Evolutionary conservation across 2,797 vertebrate genomes (phyloP), one percentile per base, ranked within the genome.

Genomic region (Ispidina lecontei): DNA sequence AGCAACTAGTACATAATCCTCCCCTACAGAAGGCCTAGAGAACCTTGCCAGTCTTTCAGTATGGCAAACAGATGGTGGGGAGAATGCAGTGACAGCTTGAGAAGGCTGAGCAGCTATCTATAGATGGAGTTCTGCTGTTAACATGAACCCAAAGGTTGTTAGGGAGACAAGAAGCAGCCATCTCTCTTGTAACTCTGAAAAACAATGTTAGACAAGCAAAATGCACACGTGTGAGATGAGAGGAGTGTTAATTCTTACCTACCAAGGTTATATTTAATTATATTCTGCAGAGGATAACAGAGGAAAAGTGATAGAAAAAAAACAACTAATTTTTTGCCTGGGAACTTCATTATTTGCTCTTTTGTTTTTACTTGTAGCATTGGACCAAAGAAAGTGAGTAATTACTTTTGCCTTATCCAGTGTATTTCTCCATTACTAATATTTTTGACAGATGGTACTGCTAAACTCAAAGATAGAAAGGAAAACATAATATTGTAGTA

Each of bases 401-500:
- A 92, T 92, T 91, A 73, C 65, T 92, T 94, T 88, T 73, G 68
- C 77, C 70, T 93, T 86, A 92, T 64, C 73, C 70, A 51, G 15
- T 41, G 29, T 70, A 56, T 76, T 88, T 84, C 80, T 73, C 70
- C 41, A 60, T 81, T 92, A 73, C 73, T 89, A 91, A 76, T 79
- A 84, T 84, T 92, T 90, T 79, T 96, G 87, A 92, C 87, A 94
- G 89, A 94, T 93, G 82, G 84, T 46, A 56, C 84, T 70, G 64
- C 31, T 92, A 72, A 87, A 76, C 46, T 65, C 51, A 69, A 49
- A 85, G 74, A 63, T 16, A 91, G 74, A 78, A 94, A 52, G 16
- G 26, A 94, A 93, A 90, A 56, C 70, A 73, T 46, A 55, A 64
- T 55, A 59, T 35, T 54, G 33, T 26, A 59, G 69, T 49, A 83